Conservation (phyloP, 1,140 invertebrate species). For the Cylas formicarius region DNA sequence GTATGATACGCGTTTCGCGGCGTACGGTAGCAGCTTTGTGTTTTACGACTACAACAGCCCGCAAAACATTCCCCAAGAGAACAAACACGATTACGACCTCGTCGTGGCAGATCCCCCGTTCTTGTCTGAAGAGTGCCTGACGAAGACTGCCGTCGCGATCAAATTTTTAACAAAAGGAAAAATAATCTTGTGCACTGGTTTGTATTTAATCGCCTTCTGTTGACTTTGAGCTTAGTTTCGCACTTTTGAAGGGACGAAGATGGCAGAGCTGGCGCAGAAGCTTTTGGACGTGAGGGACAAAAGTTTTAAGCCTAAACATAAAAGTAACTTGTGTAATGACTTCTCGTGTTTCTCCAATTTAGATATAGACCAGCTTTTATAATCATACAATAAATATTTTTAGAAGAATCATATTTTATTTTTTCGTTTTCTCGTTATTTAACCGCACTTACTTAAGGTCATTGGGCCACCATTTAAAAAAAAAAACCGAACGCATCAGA, state of each 20-base stretch:
- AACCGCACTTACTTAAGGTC: no score
- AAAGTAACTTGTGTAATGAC: slow-evolving; percentile 86
- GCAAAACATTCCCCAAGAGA: slow-evolving; percentile 56
- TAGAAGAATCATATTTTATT: no score
- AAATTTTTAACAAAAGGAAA: slow-evolving; percentile 70
- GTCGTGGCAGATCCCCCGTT: slow-evolving; percentile 93
- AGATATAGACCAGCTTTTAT: slow-evolving; percentile 48
- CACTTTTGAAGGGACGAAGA: slow-evolving; percentile 60
- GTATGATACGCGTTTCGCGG: slow-evolving; percentile 72
- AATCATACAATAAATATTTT: no score
- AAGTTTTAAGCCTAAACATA: slow-evolving; percentile 71
- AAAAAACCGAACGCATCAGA: no score
- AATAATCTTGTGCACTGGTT: slow-evolving; percentile 86
- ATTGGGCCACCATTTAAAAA: no score
- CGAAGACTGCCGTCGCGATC: slow-evolving; percentile 74
- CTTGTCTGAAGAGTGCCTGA: slow-evolving; percentile 85
- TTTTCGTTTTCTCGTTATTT: no score
- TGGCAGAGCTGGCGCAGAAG: slow-evolving; percentile 60
- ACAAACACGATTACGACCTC: slow-evolving; percentile 64
- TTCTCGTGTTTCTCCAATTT: slow-evolving; percentile 89
- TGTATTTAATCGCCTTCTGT: no score
- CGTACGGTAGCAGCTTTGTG: slow-evolving; percentile 73
- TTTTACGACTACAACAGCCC: slow-evolving; percentile 87
- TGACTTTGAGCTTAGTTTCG: slow-evolving; percentile 15
- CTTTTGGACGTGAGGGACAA: slow-evolving; percentile 61